Conservation (phyloP, 35 echinoderm and acorn worm genomes). For the Patiria miniata region DNA sequence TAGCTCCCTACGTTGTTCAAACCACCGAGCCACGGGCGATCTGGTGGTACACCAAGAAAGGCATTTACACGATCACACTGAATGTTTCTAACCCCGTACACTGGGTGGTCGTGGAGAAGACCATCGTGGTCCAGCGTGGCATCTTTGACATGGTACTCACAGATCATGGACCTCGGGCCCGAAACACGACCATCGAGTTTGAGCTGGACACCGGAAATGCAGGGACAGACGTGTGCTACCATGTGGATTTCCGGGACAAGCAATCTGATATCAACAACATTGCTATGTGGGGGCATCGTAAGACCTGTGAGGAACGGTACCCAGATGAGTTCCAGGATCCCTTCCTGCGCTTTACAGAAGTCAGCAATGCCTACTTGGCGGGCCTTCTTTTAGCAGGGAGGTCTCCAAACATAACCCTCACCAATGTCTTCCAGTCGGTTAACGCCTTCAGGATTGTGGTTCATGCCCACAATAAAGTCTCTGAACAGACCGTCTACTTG, state of each 20-base stretch:
- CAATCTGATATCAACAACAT: constrained; percentile 50
- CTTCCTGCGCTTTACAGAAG: constrained; percentile 69
- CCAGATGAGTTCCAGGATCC: constrained; percentile 57
- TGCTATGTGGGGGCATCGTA: constrained; percentile 61
- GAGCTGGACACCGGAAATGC: constrained; percentile 78
- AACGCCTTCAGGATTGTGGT: constrained; percentile 49
- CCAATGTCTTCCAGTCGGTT: constrained; percentile 69
- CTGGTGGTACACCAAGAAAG: constrained; percentile 83
- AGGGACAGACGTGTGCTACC: constrained; percentile 89
- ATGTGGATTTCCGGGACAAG: constrained; percentile 75
- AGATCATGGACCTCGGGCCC: constrained; percentile 73
- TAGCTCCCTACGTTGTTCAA: constrained; percentile 61
- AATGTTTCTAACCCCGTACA: constrained; percentile 93
- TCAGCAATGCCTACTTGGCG: constrained; percentile 69
- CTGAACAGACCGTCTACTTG: constrained; percentile 33
- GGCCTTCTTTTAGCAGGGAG: constrained; percentile 43
- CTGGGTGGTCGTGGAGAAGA: constrained; percentile 70
- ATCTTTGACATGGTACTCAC: constrained; percentile 55
- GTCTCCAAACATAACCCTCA: constrained; percentile 72
- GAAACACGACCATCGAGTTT: constrained; percentile 84
- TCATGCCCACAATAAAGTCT: constrained; percentile 74
- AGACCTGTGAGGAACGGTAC: constrained; percentile 64
- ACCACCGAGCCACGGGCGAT: constrained; percentile 77
- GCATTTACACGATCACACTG: constrained; percentile 75
- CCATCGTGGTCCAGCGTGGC: constrained; percentile 64